These are phyloP conservation scores for Agriopis aurantiaria DNA, from an alignment of 2,888 invertebrate species.

Conservation along the genomic window DNA sequence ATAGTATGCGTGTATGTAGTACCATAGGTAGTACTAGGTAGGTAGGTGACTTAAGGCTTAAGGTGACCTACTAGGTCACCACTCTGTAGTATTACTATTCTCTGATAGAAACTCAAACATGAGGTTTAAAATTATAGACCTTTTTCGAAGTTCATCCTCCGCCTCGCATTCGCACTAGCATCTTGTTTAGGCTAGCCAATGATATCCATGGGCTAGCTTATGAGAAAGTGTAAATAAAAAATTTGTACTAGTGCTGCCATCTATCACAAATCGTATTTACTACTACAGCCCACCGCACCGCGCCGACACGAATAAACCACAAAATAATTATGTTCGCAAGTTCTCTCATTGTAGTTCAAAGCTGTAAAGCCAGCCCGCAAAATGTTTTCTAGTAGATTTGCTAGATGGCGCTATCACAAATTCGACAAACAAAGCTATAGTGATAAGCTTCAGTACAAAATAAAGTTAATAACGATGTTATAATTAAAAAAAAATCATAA, in stretches of 20 bases:
- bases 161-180: too few relatives aligned
- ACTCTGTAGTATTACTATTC: too few relatives aligned
- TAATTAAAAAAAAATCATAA: too few relatives aligned
- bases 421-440: background rate
- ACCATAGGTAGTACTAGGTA: too few relatives aligned
- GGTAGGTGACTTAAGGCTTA: too few relatives aligned
- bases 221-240: background rate
- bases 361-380: background rate
- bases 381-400: background rate
- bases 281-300: background rate
- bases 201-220: background rate
- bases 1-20: background rate
- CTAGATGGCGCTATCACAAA: conserved; percentile 46
- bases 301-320: background rate
- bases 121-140: too few relatives aligned
- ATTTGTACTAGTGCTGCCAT: background rate
- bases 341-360: background rate
- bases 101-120: too few relatives aligned
- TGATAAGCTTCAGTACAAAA: too few relatives aligned
- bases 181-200: background rate
- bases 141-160: too few relatives aligned
- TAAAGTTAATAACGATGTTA: background rate
- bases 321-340: background rate
- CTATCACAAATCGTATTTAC: background rate
- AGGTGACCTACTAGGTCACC: too few relatives aligned